These are phyloP conservation scores for Branchipolynoe longqiensis DNA, from an alignment of 2,888 invertebrate species.

Conservation along the genomic window DNA sequence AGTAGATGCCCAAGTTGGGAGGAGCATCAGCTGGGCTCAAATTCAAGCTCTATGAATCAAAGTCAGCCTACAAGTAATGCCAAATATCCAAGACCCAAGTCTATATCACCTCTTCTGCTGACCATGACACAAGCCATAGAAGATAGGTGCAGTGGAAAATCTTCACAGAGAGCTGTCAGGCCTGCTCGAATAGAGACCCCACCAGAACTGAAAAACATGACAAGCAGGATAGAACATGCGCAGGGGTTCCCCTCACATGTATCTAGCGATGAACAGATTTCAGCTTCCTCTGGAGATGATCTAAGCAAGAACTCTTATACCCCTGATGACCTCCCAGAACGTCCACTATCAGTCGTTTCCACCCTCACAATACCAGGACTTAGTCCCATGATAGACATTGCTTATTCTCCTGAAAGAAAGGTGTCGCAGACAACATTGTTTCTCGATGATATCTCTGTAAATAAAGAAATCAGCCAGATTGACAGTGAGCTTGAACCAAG, in stretches of 20 bases:
- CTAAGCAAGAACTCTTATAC: background rate
- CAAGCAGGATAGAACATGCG: background rate
- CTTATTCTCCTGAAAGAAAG: background rate
- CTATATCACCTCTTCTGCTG: background rate
- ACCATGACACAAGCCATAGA: background rate
- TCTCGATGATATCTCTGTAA: constrained; percentile 24
- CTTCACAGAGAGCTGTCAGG: background rate
- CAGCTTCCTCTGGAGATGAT: background rate
- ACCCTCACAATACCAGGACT: constrained; percentile 10
- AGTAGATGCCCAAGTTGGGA: background rate
- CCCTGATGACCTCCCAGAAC: constrained; percentile 5
- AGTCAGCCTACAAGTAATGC: background rate
- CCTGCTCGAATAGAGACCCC: background rate
- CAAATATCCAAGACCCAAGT: background rate
- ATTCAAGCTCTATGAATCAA: background rate
- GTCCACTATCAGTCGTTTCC: constrained; percentile 22
- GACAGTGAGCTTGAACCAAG: background rate
- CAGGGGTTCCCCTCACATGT: background rate
- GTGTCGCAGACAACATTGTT: constrained; percentile 33
- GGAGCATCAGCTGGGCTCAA: background rate
- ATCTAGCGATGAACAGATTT: background rate
- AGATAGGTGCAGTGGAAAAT: background rate
- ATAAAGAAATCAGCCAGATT: constrained; percentile 6
- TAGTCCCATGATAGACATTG: background rate
- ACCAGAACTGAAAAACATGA: background rate